Evolutionary conservation across 2,888 invertebrate genomes (phyloP), one percentile per base, ranked within the genome.

Genomic region (Nudaria mundana): DNA sequence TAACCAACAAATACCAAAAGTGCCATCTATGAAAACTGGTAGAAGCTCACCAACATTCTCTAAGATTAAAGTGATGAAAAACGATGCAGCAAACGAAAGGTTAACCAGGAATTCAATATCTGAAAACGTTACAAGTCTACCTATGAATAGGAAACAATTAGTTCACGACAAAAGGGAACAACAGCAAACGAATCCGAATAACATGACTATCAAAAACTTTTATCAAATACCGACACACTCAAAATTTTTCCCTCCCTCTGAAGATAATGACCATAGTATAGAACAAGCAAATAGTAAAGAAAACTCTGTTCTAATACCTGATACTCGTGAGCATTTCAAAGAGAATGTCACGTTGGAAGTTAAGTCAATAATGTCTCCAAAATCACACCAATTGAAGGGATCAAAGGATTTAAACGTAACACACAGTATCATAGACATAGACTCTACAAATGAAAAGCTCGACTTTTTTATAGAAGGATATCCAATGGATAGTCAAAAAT

Each of bases 401-500:
- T 20, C 1, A 43, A 42, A 33, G 4, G 16, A 18, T 16, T 5
- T 18, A 11, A 25, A 34, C 25, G 12, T 34, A 5, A 34, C 34
- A n/a, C 34, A 33, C 13, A 52, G 52, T 30, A 16, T 48, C 3
- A 40, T 44, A 34, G 59, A 60, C 7, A 26, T 51, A 13, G 64
- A 67, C 29, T 36, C 39, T 3, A 67, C 67, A 2, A 56, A 38
- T 25, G 73, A 75, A 15, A 78, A 72, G 34, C 57, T 53, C 3
- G 81, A 82, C 57, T 77, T 68, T 37, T 44, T 76, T 5, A 53
- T 79, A n/a, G 72, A 78, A 56, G 75, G 72, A 26, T 33, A 56
- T 15, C 53, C 66, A 2, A 41, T 51, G 11, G 58, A 50, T 33
- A 57, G 43, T 28, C 39, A 59, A 16, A 33, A 52, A 23, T 70